Evolutionary conservation across 2,888 invertebrate species (phyloP).

Genomic region (Atherix ibis): DNA sequence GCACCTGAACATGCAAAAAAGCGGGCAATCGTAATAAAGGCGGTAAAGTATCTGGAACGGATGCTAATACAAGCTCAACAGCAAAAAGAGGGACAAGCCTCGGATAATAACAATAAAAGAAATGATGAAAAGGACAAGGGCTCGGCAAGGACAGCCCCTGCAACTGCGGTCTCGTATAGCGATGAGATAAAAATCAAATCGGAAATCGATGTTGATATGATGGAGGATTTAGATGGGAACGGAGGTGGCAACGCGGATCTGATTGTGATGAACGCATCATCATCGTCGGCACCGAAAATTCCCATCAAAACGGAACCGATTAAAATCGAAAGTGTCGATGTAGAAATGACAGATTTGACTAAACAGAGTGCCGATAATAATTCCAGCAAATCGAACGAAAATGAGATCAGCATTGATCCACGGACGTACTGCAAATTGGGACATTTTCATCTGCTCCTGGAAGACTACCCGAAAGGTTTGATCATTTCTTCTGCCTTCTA

Average conservation of each 20-base stretch:
- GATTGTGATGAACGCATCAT: not conserved
- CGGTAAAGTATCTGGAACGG: conserved; percentile 69
- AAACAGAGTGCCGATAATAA: conserved; percentile 4
- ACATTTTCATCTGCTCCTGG: conserved; percentile 83
- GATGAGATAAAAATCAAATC: conserved; percentile 14
- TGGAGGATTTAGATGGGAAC: not conserved
- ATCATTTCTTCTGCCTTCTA: not conserved
- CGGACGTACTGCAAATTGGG: conserved; percentile 90
- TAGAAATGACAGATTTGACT: conserved; percentile 14
- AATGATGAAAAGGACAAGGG: conserved; percentile 18
- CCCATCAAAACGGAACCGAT: conserved; percentile 8
- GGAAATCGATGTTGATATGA: conserved; percentile 9
- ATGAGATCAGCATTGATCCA: conserved; percentile 67
- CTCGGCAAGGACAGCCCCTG: conserved; percentile 22
- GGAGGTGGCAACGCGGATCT: no score
- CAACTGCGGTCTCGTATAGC: conserved; percentile 10
- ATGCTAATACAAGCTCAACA: conserved; percentile 67
- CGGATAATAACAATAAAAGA: not conserved
- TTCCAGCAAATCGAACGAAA: conserved; percentile 13
- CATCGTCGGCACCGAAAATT: not conserved
- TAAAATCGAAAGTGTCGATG: conserved; percentile 15
- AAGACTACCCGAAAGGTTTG: conserved; percentile 86
- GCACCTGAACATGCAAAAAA: conserved; percentile 67
- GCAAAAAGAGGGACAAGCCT: conserved; percentile 32
- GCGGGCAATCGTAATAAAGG: conserved; percentile 65